A percentile compares a stretch with the other conserved stretches of the same genome.
phyloP scores from a whole-genome alignment of 2,113 vertebrate genomes.

The Oncorhynchus kisutch region DNA sequence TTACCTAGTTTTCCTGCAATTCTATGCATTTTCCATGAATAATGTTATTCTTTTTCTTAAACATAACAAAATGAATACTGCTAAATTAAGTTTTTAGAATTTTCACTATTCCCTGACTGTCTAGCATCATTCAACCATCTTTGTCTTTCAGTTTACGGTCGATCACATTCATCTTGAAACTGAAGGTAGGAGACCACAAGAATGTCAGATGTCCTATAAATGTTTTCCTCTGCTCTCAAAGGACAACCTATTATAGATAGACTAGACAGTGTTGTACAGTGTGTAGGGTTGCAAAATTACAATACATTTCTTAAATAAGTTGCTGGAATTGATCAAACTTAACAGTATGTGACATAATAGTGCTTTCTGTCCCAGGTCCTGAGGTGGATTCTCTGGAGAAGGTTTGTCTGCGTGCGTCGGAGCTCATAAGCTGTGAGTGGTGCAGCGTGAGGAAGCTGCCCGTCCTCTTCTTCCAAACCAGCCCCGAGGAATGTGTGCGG shows the following conservation, averaged over 20 bases:
- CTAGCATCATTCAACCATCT: background rate
- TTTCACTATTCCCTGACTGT: no score
- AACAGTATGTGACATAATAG: background rate
- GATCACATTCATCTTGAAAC: conserved; percentile 89
- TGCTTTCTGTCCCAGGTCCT: conserved; percentile 34
- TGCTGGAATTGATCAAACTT: no score
- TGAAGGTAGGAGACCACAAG: conserved; percentile 77
- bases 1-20: no score
- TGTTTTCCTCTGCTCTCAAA: background rate
- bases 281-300: background rate
- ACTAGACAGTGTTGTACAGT: background rate
- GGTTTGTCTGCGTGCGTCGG: conserved; percentile 83
- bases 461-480: conserved; percentile 90
- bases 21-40: no score
- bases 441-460: conserved; percentile 90
- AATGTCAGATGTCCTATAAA: background rate
- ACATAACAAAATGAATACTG: background rate
- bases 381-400: conserved; percentile 64
- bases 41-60: background rate
- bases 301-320: no score
- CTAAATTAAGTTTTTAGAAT: no score
- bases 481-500: conserved; percentile 77
- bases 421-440: conserved; percentile 94
- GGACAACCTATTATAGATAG: background rate
- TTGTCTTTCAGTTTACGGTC: conserved; percentile 83